These are phyloP conservation scores for Nomada fabriciana DNA, from an alignment of 2,888 invertebrate genomes.

Conservation along the genomic window DNA sequence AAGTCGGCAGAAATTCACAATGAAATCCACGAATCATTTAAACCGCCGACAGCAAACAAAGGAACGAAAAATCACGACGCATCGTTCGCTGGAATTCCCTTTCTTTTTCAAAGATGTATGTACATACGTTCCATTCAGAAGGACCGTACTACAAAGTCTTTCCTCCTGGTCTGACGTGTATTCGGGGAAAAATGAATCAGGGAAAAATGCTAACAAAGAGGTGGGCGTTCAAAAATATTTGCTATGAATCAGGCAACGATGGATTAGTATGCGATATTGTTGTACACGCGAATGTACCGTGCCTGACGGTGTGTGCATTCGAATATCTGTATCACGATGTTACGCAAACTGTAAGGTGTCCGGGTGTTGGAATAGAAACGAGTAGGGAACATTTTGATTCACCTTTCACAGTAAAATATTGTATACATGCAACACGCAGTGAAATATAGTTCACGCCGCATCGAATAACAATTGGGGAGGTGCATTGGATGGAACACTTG, in stretches of 20 bases:
- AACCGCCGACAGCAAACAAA: no score
- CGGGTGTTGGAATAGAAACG: slow-evolving; percentile 32
- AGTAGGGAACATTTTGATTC: slow-evolving; percentile 23
- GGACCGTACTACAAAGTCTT: not conserved
- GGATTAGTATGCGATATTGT: not conserved
- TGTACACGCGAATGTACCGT: not conserved
- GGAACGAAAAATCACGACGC: no score
- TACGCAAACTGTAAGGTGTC: slow-evolving; percentile 43
- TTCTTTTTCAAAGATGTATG: no score
- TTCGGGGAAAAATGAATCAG: not conserved
- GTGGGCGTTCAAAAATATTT: slow-evolving; percentile 10
- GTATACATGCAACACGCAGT: not conserved
- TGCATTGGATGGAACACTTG: not conserved
- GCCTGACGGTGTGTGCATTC: slow-evolving; percentile 18
- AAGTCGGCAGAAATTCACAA: no score
- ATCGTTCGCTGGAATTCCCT: no score
- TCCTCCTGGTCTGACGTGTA: not conserved
- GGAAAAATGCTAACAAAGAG: slow-evolving; percentile 1
- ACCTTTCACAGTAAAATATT: slow-evolving; percentile 31
- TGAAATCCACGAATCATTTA: no score
- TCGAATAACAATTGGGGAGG: not conserved
- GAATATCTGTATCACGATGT: slow-evolving; percentile 48
- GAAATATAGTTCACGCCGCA: not conserved
- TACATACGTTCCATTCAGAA: no score
- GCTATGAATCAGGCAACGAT: slow-evolving; percentile 18